phyloP scores from a whole-genome alignment of 2,797 vertebrate genomes.

The Loris lydekkerianus region DNA sequence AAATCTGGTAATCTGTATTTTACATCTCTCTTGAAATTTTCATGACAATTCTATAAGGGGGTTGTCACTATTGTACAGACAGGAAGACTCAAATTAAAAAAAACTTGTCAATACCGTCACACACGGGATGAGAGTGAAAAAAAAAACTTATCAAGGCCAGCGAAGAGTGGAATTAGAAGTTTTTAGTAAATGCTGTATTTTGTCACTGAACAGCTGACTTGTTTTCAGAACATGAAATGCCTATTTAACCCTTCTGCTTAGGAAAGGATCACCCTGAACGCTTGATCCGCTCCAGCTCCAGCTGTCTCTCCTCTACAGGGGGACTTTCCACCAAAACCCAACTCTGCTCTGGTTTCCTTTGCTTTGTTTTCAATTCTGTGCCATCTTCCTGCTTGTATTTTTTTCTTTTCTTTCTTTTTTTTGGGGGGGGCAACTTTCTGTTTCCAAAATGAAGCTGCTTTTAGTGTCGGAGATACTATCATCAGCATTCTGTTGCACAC shows the following conservation, averaged over 20 bases:
- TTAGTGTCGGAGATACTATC: neutral
- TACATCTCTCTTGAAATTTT: neutral
- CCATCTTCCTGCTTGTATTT: constrained; percentile 20
- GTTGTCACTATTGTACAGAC: neutral
- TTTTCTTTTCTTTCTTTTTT: constrained; percentile 46
- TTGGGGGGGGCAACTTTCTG: neutral
- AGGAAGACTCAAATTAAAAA: neutral
- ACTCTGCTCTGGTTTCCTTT: constrained; percentile 23
- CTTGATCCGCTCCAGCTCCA: neutral
- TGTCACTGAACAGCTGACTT: neutral
- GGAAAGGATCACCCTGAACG: neutral
- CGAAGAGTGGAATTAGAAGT: neutral
- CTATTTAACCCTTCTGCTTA: neutral
- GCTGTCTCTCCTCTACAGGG: neutral
- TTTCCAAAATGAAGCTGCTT: neutral
- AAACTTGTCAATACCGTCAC: no score
- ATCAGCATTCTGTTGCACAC: neutral
- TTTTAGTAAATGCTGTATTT: neutral
- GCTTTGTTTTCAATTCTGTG: constrained; percentile 61
- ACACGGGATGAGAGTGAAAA: neutral
- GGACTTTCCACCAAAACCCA: constrained; percentile 42
- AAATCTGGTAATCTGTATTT: neutral
- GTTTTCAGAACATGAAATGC: constrained; percentile 29
- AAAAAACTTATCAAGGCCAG: neutral
- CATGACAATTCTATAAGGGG: neutral